Conservation (phyloP, 1,140 invertebrate species). For the Drosophila bipectinata region DNA sequence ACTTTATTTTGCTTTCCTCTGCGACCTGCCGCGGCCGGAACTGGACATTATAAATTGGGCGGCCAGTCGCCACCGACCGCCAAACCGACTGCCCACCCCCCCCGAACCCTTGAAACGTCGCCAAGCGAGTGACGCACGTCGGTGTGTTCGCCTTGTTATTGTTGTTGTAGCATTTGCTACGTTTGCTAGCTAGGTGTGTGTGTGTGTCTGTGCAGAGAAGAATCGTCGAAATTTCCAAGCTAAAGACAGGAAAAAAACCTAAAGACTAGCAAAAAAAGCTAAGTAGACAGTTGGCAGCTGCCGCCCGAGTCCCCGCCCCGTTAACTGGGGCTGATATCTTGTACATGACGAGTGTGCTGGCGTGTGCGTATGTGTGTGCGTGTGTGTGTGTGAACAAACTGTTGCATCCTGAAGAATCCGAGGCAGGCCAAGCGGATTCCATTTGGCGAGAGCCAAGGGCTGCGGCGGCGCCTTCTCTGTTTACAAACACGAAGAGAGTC, state of each 20-base stretch:
- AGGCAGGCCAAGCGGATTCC: neutral
- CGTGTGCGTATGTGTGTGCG: neutral
- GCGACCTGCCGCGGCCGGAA: slow-evolving; percentile 27
- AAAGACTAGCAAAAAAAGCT: slow-evolving; percentile 12
- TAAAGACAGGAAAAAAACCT: slow-evolving; percentile 19
- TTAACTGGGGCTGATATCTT: neutral
- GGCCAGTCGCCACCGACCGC: slow-evolving; percentile 28
- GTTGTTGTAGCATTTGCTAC: slow-evolving; percentile 48
- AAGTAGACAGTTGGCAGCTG: neutral
- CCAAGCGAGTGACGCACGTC: slow-evolving; percentile 40
- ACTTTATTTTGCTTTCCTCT: slow-evolving; percentile 3
- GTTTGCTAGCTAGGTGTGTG: slow-evolving; percentile 27
- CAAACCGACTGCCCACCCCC: slow-evolving; percentile 25
- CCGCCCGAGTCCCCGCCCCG: neutral
- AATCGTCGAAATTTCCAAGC: slow-evolving; percentile 50
- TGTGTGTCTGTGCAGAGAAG: slow-evolving; percentile 38
- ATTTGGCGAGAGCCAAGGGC: neutral
- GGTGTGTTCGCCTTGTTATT: slow-evolving; percentile 48
- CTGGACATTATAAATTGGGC: slow-evolving; percentile 42
- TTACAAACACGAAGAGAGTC: neutral
- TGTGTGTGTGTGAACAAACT: slow-evolving; percentile 1
- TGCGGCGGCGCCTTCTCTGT: too few relatives aligned
- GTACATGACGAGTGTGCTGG: neutral
- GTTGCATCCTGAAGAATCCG: slow-evolving; percentile 4
- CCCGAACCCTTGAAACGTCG: slow-evolving; percentile 7